phyloP scores from a whole-genome alignment of 2,113 vertebrate species.

The Syrrhaptes paradoxus region DNA sequence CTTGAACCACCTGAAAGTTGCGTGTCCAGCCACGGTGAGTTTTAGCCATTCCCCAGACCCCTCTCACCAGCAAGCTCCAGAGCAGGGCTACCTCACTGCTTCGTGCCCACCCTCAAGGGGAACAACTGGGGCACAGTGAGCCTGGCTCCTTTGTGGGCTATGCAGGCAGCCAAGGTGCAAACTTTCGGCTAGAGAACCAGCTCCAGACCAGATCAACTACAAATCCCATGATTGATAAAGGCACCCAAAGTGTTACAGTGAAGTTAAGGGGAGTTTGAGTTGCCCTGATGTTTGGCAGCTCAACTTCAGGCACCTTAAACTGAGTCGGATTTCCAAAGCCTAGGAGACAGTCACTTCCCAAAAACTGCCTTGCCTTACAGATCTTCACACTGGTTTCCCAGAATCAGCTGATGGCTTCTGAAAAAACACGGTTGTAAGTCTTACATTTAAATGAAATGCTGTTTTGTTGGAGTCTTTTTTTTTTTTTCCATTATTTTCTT shows the following conservation, averaged over 20 bases:
- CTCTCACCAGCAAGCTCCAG: not conserved
- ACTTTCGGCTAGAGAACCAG: not conserved
- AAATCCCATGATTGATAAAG: not conserved
- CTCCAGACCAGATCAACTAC: not conserved
- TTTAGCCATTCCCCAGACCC: not conserved
- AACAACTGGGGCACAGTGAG: rapidly evolving
- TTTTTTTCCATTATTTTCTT: not conserved
- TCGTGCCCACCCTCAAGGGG: rapidly evolving
- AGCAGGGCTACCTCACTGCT: not conserved
- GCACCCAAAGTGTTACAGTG: not conserved
- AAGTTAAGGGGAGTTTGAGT: not conserved
- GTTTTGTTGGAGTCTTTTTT: not conserved
- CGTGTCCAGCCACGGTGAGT: rapidly evolving
- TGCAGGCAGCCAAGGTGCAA: not conserved
- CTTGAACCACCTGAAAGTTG: not conserved
- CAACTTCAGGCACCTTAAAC: not conserved
- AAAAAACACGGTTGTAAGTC: not conserved
- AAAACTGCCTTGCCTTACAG: not conserved
- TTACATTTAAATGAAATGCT: not conserved
- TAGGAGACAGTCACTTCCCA: not conserved
- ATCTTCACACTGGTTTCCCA: not conserved
- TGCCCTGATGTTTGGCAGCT: not conserved
- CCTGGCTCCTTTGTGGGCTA: rapidly evolving
- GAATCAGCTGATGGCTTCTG: not conserved
- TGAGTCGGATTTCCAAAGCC: not conserved